Conservation (phyloP, 1,140 invertebrate genomes). For the Micrasema minimum region DNA sequence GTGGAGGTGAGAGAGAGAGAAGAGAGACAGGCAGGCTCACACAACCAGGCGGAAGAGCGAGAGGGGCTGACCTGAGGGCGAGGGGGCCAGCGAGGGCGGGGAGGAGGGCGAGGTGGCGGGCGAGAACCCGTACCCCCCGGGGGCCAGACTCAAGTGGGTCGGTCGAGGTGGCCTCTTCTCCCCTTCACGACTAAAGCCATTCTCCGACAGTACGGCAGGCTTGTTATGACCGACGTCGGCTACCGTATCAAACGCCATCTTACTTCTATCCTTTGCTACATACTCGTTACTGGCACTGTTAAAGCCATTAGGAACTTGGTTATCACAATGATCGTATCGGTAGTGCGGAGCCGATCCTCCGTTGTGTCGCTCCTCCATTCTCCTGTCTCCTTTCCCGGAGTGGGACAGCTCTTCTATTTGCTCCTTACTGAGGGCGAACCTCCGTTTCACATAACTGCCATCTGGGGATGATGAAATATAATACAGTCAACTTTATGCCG, state of each 20-base stretch:
- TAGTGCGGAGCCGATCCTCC: slow-evolving; percentile 16
- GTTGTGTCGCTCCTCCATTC: slow-evolving; percentile 1
- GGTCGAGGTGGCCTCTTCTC: slow-evolving; percentile 55
- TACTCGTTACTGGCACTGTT: slow-evolving; percentile 35
- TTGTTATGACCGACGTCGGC: not conserved
- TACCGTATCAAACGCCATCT: not conserved
- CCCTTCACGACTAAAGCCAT: slow-evolving; percentile 16
- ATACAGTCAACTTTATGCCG: slow-evolving; percentile 44
- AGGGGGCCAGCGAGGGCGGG: slow-evolving; percentile 60
- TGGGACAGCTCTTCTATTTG: slow-evolving; percentile 65
- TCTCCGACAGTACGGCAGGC: slow-evolving; percentile 7
- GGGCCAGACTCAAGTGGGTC: slow-evolving; percentile 62
- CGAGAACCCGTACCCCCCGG: slow-evolving; percentile 49
- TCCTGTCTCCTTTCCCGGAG: slow-evolving; percentile 38
- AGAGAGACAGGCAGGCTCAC: slow-evolving; percentile 30
- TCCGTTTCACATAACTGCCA: slow-evolving; percentile 68
- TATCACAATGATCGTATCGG: slow-evolving; percentile 42
- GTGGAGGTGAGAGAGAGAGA: slow-evolving; percentile 27
- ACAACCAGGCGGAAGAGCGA: slow-evolving; percentile 9
- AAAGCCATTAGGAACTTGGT: slow-evolving; percentile 53
- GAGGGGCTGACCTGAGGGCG: slow-evolving; percentile 62
- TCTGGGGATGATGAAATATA: slow-evolving; percentile 56
- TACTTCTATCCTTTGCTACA: slow-evolving; percentile 39
- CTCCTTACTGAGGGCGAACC: slow-evolving; percentile 67
- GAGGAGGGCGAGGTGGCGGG: slow-evolving; percentile 58